phyloP scores from a whole-genome alignment of 2,797 vertebrate species.

The Notoglanidium macrostoma region DNA sequence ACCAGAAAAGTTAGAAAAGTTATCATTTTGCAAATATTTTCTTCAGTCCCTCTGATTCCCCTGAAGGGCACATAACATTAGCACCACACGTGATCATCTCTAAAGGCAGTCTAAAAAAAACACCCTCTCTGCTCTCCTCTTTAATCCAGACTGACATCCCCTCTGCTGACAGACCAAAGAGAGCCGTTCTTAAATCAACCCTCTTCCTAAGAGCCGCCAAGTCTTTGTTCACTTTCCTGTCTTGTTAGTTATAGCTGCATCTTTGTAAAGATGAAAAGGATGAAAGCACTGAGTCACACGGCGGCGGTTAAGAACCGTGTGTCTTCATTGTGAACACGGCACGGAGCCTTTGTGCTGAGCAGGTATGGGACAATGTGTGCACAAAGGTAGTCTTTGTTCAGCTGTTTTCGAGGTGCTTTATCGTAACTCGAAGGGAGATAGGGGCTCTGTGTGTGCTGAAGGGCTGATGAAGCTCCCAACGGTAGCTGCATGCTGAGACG shows the following conservation, averaged over 20 bases:
- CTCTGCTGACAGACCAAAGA: conserved; percentile 45
- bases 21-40: background rate
- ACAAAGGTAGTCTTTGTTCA: conserved; percentile 44
- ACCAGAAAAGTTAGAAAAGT: background rate
- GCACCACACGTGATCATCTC: background rate
- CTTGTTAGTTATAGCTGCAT: conserved; percentile 43
- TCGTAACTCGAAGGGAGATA: conserved; percentile 31
- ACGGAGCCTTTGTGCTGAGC: conserved; percentile 23
- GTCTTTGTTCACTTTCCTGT: conserved; percentile 48
- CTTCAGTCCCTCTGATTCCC: conserved; percentile 2
- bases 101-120: conserved; percentile 4
- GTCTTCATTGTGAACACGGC: conserved; percentile 28
- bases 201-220: conserved; percentile 30
- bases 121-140: background rate
- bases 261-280: conserved; percentile 52
- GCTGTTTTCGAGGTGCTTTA: conserved; percentile 39
- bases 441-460: conserved; percentile 43
- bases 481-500: conserved; percentile 22
- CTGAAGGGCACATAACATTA: background rate
- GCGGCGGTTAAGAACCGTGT: conserved; percentile 25
- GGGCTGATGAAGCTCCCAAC: conserved; percentile 24
- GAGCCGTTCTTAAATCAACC: conserved; percentile 40
- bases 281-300: conserved; percentile 40
- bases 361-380: conserved; percentile 3
- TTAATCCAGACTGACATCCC: conserved; percentile 27